Evolutionary conservation across 2,797 vertebrate species (phyloP), one percentile per base, ranked within the genome.

Genomic region (Philypnodon macrostomus): DNA sequence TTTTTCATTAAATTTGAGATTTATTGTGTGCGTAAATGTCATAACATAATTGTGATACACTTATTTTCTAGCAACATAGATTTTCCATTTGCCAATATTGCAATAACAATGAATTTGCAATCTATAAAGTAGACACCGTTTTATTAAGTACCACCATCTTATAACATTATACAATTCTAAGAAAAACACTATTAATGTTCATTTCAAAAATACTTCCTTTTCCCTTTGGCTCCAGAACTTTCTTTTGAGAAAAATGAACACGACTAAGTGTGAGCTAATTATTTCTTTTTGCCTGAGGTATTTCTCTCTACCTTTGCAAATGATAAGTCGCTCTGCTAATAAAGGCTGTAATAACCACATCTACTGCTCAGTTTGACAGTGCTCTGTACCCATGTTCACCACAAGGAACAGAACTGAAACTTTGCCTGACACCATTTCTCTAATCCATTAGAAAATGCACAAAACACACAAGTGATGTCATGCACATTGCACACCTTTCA

Each of bases 241-340:
- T 63, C 24, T 55, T 40, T 27, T 7, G 32, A 64, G 13, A 61
- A 42, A 49, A 48, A 67, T 47, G 41, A 73, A 63, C 46, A 60
- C 46, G 27, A n/a, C 51, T 68, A 54, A 75, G 36, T 56, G 41
- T 55, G 50, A 69, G 53, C 62, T 75, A 79, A 71, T 64, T 77
- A 80, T 73, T 68, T 55, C 70, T 37, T 38, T 64, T 80, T 53
- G 62, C 71, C 63, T 61, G 24, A 39, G 53, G 66, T 73, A 53
- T 44, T 66, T 54, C 50, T 71, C 57, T 67, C 41, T 17, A 45
- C 38, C 36, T 58, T n/a, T 36, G 7, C 36, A 47, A 66, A 62
- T 61, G 44, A 72, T 62, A 70, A 75, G 56, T 71, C 35, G 48
- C 59, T 68, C 41, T 35, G 34, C 56, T 75, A 69, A 66, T 73